A percentile compares a stretch with the other conserved stretches of the same genome.
These are phyloP conservation scores for Pyrrhosoma nymphula DNA, from an alignment of 2,888 invertebrate species.

Conservation along the genomic window DNA sequence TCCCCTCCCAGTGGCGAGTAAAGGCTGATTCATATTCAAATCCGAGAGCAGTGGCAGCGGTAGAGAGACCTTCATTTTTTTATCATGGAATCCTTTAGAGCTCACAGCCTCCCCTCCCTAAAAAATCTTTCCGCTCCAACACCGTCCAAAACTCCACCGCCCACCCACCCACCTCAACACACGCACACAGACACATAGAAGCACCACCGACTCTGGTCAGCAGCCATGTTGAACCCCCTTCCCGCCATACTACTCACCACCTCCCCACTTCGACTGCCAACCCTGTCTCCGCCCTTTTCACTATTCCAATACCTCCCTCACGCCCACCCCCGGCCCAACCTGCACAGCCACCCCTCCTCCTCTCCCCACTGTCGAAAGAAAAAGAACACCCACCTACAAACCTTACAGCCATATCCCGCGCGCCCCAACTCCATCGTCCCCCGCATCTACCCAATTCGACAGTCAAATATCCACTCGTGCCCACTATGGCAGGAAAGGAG, in stretches of 20 bases:
- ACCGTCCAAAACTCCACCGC: constrained; percentile 40
- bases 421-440: background rate
- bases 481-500: background rate
- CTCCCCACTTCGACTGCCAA: background rate
- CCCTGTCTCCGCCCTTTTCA: background rate
- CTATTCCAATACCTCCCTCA: constrained; percentile 41
- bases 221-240: constrained; percentile 40
- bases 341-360: constrained; percentile 2
- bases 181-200: background rate
- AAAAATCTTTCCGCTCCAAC: constrained; percentile 45
- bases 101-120: background rate
- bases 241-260: background rate
- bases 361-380: background rate
- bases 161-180: background rate
- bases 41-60: constrained; percentile 1
- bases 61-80: constrained; percentile 20
- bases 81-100: background rate
- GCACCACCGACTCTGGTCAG: constrained; percentile 27
- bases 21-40: constrained; percentile 63
- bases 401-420: background rate
- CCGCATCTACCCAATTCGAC: background rate
- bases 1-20: constrained; percentile 15
- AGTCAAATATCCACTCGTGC: background rate
- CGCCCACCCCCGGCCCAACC: background rate
- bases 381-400: constrained; percentile 50